Conservation (phyloP, 2,113 vertebrate genomes). For the Pteronura brasiliensis region DNA sequence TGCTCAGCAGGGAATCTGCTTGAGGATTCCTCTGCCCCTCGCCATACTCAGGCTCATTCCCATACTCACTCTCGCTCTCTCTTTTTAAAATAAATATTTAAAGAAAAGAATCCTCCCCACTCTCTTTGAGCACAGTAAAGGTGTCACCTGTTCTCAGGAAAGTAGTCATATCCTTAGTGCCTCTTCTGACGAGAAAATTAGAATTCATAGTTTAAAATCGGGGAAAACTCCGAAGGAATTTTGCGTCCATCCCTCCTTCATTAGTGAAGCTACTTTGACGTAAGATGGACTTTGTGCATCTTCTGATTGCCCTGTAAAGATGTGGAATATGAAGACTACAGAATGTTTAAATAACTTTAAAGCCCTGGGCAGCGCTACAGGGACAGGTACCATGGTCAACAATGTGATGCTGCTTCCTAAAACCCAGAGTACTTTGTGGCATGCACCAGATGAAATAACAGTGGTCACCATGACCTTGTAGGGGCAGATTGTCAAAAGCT, state of each 20-base stretch:
- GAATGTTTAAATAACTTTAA: neutral
- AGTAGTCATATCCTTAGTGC: neutral
- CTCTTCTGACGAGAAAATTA: neutral
- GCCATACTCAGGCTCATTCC: neutral
- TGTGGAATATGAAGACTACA: neutral
- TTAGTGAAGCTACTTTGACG: neutral
- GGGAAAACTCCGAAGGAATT: neutral
- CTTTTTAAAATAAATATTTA: neutral
- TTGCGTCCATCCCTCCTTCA: neutral
- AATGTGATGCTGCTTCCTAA: neutral
- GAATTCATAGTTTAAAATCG: neutral
- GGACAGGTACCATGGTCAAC: neutral
- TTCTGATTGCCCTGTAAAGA: neutral
- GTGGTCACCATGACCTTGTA: neutral
- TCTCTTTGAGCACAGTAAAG: neutral
- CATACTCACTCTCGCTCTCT: neutral
- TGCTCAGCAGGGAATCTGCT: neutral
- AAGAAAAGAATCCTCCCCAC: neutral
- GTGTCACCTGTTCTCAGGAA: neutral
- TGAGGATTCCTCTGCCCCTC: neutral
- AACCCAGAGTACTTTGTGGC: neutral
- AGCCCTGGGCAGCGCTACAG: too few relatives aligned
- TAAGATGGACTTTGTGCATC: neutral
- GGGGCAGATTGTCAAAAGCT: slow-evolving; percentile 94
- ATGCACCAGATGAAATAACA: neutral